Conservation (phyloP, 2,113 vertebrate species). For the Platichthys stellatus region DNA sequence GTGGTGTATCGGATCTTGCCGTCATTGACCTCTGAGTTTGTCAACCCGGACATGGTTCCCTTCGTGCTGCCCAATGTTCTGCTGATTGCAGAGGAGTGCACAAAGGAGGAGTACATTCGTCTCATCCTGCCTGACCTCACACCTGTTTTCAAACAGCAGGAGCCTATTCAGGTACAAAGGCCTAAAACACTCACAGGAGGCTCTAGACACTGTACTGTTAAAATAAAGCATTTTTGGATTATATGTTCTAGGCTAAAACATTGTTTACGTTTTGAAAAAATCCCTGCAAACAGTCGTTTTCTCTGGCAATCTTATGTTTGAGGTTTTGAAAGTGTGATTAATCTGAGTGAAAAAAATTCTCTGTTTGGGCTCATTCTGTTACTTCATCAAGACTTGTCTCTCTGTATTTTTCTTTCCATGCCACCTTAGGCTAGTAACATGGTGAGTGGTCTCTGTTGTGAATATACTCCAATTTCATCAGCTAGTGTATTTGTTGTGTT, state of each 20-base stretch:
- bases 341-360: slow-evolving; percentile 31
- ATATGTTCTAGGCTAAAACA: neutral
- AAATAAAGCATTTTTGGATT: neutral
- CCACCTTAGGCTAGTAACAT: slow-evolving; percentile 99
- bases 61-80: slow-evolving; percentile 98
- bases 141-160: slow-evolving; percentile 97
- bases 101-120: slow-evolving; percentile 94
- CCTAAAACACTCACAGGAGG: neutral
- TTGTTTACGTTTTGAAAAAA: neutral
- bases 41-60: slow-evolving; percentile 99
- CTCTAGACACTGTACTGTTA: neutral
- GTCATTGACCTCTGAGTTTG: slow-evolving; percentile 92
- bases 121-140: slow-evolving; percentile 94
- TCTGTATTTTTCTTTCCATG: slow-evolving; percentile 88
- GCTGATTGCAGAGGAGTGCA: slow-evolving; percentile 96
- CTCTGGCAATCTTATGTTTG: neutral
- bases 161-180: slow-evolving; percentile 92
- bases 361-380: slow-evolving; percentile 13
- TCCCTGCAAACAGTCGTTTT: too few relatives aligned
- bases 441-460: slow-evolving; percentile 88
- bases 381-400: slow-evolving; percentile 55
- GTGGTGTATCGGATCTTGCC: slow-evolving; percentile 94
- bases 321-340: neutral
- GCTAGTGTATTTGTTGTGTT: slow-evolving; percentile 18
- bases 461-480: slow-evolving; percentile 15